Base-by-base conservation (phyloP, 2,888 invertebrate genomes). In the Epinotia nisella region DNA sequence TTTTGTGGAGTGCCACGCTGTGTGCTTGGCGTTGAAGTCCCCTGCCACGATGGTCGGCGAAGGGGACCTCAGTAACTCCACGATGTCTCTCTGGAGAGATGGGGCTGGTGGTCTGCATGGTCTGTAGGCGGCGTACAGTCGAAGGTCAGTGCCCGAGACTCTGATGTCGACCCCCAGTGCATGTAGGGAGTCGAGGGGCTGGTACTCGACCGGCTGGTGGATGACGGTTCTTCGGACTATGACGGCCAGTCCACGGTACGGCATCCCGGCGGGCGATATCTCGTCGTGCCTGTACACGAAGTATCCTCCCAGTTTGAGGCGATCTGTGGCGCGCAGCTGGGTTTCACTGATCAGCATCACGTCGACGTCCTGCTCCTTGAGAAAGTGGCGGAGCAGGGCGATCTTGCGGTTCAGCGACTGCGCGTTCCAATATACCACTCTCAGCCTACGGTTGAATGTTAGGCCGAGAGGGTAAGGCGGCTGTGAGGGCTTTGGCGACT, bases 51-150 rank as follows among this genome's bases (percentile, higher is more conserved):
- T n/a, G n/a, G n/a, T n/a, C n/a, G n/a, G n/a, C n/a, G n/a, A n/a
- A n/a, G n/a, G n/a, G n/a, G n/a, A n/a, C n/a, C n/a, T n/a, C n/a
- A n/a, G n/a, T n/a, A n/a, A n/a, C n/a, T n/a, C n/a, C n/a, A n/a
- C n/a, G n/a, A n/a, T n/a, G n/a, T n/a, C n/a, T 1, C 11, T 68
- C 49, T 17, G 59, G 7, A 49, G 67, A 29, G 67, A 59, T 15
- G 3, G 49, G 58, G 1, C 13, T 19, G 51, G 35, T 60, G 13
- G 49, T 13, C 4, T 4, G n/a, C 3, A 10, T 1, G 77, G 75
- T 7, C 71, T 45, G 61, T 78, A 78, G 1, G 68, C 7, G 10
- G 77, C 74, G 19, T 66, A 75, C 0, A 76, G 2, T 3, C 74
- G 64, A 1, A 71, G 29, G 4, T 71, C 62, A 0, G 13, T 19